phyloP scores from a whole-genome alignment of 1,140 invertebrate genomes.

The Brachionus rubens region DNA sequence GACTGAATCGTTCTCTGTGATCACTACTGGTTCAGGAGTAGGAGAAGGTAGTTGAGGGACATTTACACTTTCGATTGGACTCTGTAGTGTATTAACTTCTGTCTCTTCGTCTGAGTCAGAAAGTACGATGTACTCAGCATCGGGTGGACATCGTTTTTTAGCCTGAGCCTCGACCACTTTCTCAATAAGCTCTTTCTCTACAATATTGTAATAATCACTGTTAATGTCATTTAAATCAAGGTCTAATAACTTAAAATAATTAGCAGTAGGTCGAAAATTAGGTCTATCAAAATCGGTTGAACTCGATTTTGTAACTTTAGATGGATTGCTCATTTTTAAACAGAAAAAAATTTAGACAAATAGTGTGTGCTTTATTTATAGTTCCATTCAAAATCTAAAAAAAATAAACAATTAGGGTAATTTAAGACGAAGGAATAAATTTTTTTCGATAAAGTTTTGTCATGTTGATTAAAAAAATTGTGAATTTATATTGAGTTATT shows the following conservation, averaged over 20 bases:
- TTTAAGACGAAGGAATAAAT: no score
- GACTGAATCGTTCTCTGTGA: not conserved
- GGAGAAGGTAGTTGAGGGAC: no score
- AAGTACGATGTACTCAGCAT: not conserved
- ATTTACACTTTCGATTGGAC: not conserved
- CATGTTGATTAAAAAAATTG: no score
- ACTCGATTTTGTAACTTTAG: not conserved
- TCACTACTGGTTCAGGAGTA: no score
- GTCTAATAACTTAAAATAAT: not conserved
- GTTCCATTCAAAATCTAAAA: slow-evolving; percentile 15
- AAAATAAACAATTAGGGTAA: no score
- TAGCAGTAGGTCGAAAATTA: no score
- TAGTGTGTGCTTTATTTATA: no score
- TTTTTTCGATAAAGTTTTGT: no score
- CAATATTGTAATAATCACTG: not conserved
- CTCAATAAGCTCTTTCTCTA: not conserved
- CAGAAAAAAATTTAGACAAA: no score
- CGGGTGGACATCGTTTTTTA: not conserved
- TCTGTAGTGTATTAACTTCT: no score
- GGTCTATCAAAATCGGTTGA: no score
- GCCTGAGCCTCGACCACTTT: not conserved
- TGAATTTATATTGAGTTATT: no score
- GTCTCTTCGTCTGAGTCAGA: not conserved
- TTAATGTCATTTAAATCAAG: slow-evolving; percentile 1
- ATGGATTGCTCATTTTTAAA: slow-evolving; percentile 1